phyloP scores from a whole-genome alignment of 2,888 invertebrate genomes.

The Mantis religiosa region DNA sequence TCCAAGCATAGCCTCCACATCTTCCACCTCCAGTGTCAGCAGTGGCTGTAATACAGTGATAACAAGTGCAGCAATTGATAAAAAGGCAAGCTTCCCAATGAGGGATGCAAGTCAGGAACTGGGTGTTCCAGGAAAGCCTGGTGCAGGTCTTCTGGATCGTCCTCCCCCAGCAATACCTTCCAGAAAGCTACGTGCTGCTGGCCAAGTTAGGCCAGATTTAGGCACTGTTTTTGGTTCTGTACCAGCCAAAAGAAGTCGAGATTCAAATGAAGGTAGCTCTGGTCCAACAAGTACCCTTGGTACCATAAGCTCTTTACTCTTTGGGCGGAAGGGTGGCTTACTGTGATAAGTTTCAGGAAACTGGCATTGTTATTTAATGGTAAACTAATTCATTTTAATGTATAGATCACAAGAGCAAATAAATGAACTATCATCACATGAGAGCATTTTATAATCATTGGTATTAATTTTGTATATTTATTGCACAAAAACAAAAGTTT shows the following conservation, averaged over 20 bases:
- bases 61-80: not conserved
- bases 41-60: slow-evolving; percentile 31
- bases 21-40: slow-evolving; percentile 36
- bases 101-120: slow-evolving; percentile 40
- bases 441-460: not conserved
- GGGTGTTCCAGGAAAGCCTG: slow-evolving; percentile 53
- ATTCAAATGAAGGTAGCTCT: not conserved
- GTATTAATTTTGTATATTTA: not conserved
- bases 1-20: not conserved
- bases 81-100: slow-evolving; percentile 38
- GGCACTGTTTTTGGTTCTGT: slow-evolving; percentile 38
- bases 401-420: not conserved
- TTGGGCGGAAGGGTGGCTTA: slow-evolving; percentile 81
- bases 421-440: not conserved
- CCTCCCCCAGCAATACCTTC: slow-evolving; percentile 38
- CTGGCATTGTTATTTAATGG: not conserved
- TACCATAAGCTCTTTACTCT: slow-evolving; percentile 72
- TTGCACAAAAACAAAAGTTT: not conserved
- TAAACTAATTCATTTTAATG: not conserved
- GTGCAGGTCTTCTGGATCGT: slow-evolving; percentile 44
- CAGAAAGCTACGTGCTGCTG: slow-evolving; percentile 8
- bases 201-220: slow-evolving; percentile 39
- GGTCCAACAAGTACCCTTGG: slow-evolving; percentile 50
- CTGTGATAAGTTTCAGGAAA: slow-evolving; percentile 48
- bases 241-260: slow-evolving; percentile 29